Percentiles rank a stretch among this genome's conserved stretches.
Conservation (phyloP, 2,113 vertebrate species). For the Lanius ludovicianus region DNA sequence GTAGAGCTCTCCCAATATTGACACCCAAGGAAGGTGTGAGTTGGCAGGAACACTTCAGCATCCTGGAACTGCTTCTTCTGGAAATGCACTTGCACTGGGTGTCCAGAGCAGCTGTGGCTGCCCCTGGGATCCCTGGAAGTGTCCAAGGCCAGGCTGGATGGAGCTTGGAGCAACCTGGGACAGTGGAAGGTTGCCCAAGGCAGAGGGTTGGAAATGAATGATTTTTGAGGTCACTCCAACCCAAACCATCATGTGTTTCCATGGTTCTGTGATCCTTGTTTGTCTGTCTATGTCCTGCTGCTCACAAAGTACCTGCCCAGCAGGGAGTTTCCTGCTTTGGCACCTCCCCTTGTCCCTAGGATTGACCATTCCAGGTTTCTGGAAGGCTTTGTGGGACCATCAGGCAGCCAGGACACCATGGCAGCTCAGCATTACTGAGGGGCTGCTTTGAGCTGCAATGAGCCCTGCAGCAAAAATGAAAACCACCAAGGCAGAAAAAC, state of each 20-base stretch:
- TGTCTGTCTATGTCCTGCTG: neutral
- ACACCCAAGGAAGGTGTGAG: neutral
- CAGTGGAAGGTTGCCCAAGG: neutral
- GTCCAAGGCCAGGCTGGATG: rapidly evolving
- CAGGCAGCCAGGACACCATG: neutral
- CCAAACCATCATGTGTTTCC: neutral
- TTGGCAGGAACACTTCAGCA: neutral
- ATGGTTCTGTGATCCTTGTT: neutral
- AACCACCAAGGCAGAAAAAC: neutral
- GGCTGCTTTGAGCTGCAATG: neutral
- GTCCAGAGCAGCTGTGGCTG: neutral
- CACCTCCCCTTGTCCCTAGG: neutral
- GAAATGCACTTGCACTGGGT: neutral
- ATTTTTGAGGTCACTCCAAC: neutral
- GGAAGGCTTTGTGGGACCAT: neutral
- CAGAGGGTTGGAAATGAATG: neutral
- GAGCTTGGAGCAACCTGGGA: neutral
- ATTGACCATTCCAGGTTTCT: neutral
- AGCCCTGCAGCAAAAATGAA: neutral
- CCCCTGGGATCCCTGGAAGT: neutral
- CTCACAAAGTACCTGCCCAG: neutral
- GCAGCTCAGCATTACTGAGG: neutral
- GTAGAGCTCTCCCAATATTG: rapidly evolving
- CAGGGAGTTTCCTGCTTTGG: neutral
- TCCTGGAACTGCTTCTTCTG: neutral